Evolutionary conservation across 2,888 invertebrate genomes (phyloP), one percentile per base, ranked within the genome.

Genomic region (Brachypalpus laphriformis): DNA sequence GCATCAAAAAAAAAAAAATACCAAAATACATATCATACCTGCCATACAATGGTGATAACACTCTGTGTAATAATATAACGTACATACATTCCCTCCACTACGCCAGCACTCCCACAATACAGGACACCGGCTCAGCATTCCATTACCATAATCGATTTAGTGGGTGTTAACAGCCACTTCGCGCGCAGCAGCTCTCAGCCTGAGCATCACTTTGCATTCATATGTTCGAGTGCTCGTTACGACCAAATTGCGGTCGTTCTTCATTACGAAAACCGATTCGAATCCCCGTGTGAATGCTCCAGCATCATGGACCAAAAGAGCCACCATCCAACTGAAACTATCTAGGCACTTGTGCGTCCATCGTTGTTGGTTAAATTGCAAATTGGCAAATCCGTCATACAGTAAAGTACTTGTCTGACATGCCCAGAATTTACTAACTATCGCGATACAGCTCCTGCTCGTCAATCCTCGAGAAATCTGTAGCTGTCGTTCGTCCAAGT

Each of bases 341-440:
- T n/a, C n/a, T n/a, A 34, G 5, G 2, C 22, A 28, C 45, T 40
- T 51, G 49, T 40, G 49, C 14, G 57, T 3, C 11, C 22, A 9
- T 57, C 22, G 47, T 31, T 28, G 49, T 40, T 47, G 14, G 37
- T 18, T 47, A 74, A 80, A 75, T 83, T 83, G 85, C 80, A 85
- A 85, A 85, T 85, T 80, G 85, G 75, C 80, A 80, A 85, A 85
- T 85, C 85, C 85, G 85, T 85, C 85, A 85, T 85, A 80, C 85
- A 70, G 85, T 75, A 85, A 85, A 85, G 85, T 85, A 80, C 80
- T 80, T 71, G 85, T 71, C 75, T 80, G 85, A 85, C 85, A 85
- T 80, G 80, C 85, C 85, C 85, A 85, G 85, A 85, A 85, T 85
- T 75, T 75, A 85, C 85, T 71, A 85, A 85, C 85, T 75, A 75